These are phyloP conservation scores for Chamaea fasciata DNA, from an alignment of 2,113 vertebrate species.

Conservation along the genomic window DNA sequence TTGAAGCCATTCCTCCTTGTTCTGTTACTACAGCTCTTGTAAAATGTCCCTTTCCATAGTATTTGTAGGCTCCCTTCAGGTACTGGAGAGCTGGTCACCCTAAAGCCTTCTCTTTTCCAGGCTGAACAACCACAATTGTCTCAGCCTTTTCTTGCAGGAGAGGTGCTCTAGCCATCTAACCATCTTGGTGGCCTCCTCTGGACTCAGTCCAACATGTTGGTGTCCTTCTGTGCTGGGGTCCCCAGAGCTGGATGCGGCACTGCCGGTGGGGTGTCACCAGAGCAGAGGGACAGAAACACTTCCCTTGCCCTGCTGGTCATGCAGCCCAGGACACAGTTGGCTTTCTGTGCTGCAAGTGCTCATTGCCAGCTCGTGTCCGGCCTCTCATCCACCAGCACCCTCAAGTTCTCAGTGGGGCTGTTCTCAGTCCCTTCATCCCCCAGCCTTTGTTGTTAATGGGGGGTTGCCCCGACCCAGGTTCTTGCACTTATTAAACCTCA, in stretches of 20 bases:
- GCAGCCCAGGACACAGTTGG: background rate
- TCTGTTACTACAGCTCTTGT: background rate
- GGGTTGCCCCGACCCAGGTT: background rate
- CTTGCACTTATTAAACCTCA: background rate
- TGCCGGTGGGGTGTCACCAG: background rate
- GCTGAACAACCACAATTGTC: background rate
- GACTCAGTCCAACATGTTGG: background rate
- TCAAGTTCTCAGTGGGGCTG: background rate
- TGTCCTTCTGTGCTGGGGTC: background rate
- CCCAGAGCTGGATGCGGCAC: background rate
- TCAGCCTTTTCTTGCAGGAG: background rate
- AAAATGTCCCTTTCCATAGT: background rate
- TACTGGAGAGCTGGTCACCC: background rate
- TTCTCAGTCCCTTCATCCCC: background rate
- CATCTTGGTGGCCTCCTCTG: background rate
- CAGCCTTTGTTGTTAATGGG: background rate
- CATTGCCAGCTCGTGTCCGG: accelerated
- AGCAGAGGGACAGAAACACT: background rate
- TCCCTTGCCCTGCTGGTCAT: background rate
- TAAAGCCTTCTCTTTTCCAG: background rate
- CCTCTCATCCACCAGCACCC: background rate
- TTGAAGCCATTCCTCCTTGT: background rate
- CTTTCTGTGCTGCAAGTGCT: background rate
- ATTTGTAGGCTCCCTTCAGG: background rate
- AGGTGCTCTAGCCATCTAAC: background rate